Evolutionary conservation across 2,888 invertebrate species (phyloP).

Genomic region (Philopedon plagiatum): DNA sequence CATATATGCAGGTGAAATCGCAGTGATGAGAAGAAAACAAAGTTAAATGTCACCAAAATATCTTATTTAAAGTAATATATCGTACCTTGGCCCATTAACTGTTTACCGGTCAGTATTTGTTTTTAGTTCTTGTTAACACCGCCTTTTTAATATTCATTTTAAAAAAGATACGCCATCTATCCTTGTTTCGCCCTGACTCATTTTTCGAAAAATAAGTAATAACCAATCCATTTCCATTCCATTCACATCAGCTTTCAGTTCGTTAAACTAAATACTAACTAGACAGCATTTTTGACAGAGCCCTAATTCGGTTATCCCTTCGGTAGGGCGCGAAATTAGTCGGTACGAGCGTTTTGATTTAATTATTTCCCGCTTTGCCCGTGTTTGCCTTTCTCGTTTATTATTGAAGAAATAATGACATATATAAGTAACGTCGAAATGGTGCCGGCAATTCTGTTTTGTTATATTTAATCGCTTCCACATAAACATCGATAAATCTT

Average conservation of each 20-base stretch:
- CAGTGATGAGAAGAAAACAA: no score
- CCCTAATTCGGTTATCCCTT: constrained; percentile 16
- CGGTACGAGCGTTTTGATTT: constrained; percentile 22
- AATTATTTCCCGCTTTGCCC: constrained; percentile 17
- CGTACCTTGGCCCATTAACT: no score
- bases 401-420: constrained; percentile 22
- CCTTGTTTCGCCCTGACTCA: no score
- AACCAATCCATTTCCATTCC: neutral
- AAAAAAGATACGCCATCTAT: no score
- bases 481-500: neutral
- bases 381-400: constrained; percentile 21
- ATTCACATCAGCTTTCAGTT: neutral
- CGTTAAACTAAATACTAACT: neutral
- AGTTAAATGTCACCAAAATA: no score
- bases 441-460: neutral
- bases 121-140: no score
- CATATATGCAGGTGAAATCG: no score
- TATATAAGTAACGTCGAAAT: neutral
- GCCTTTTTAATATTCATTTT: no score
- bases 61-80: no score
- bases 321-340: constrained; percentile 16
- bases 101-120: no score
- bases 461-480: neutral
- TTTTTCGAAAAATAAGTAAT: no score
- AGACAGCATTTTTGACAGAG: constrained; percentile 18